These are phyloP conservation scores for Macrosiphum euphorbiae DNA, from an alignment of 2,888 invertebrate species.

Conservation along the genomic window DNA sequence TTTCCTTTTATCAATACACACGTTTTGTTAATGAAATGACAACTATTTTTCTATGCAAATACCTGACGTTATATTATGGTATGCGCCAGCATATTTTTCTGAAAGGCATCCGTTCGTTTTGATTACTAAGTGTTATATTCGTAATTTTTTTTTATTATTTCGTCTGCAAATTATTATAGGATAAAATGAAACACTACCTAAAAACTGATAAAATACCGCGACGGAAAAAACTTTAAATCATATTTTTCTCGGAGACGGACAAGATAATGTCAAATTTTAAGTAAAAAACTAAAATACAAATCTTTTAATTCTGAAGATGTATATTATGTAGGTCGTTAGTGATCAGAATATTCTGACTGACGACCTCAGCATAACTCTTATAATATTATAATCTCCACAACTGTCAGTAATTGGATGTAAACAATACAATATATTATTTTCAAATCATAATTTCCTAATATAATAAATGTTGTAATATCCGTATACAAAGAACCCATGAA, in stretches of 20 bases:
- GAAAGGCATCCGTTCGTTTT: slow-evolving; percentile 20
- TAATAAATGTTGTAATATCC: not conserved
- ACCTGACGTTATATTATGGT: not conserved
- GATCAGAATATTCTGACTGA: not conserved
- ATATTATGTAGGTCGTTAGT: not conserved
- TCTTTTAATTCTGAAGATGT: not conserved
- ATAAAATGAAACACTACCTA: not conserved
- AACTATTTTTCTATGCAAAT: slow-evolving; percentile 31
- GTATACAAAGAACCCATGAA: not conserved
- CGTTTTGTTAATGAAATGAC: slow-evolving; percentile 30
- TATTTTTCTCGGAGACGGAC: not conserved
- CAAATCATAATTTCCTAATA: not conserved
- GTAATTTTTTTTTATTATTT: not conserved
- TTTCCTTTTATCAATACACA: slow-evolving; percentile 13
- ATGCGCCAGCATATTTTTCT: not conserved
- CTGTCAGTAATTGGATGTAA: not conserved
- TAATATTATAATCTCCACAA: not conserved
- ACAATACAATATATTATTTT: not conserved
- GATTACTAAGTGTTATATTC: not conserved
- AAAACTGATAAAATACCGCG: not conserved
- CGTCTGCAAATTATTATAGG: not conserved
- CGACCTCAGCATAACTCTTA: not conserved
- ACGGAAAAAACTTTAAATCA: not conserved
- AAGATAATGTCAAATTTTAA: not conserved
- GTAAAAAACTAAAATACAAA: not conserved